Evolutionary conservation across 64 coral and sea anemone genomes (phyloP).

Genomic region (Pocillopora damicornis): DNA sequence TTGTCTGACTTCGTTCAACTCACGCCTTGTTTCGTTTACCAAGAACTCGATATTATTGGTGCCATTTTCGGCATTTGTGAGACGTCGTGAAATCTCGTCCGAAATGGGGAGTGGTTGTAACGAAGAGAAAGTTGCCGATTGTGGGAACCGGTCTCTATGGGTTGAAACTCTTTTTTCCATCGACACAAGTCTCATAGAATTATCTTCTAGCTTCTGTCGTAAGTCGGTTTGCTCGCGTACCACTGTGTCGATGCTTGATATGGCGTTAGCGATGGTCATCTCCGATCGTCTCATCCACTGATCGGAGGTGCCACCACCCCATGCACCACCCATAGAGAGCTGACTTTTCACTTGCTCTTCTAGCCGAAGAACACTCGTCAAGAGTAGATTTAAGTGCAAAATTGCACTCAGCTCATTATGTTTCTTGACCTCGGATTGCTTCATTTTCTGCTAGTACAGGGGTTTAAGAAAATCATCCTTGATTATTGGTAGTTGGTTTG

Average conservation of each 20-base stretch:
- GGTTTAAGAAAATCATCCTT: background rate
- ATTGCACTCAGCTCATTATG: background rate
- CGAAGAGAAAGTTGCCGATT: background rate
- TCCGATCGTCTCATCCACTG: conserved; percentile 19
- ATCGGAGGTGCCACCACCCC: background rate
- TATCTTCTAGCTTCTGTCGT: background rate
- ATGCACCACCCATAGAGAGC: background rate
- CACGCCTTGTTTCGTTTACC: background rate
- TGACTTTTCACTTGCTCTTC: conserved; percentile 14
- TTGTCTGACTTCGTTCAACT: background rate
- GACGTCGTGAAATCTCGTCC: conserved; percentile 11
- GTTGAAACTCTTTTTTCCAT: conserved; percentile 14
- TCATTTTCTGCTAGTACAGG: conserved; percentile 8
- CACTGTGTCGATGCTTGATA: conserved; percentile 26
- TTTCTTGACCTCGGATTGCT: conserved; percentile 24
- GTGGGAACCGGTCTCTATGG: background rate
- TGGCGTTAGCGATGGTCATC: background rate
- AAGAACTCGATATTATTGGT: background rate
- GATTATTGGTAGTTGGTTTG: background rate
- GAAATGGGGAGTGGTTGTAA: background rate
- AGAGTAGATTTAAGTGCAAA: conserved; percentile 19
- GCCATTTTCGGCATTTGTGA: conserved; percentile 21
- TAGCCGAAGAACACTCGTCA: conserved; percentile 8
- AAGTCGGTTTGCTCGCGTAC: conserved; percentile 24
- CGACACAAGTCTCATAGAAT: background rate